phyloP scores from a whole-genome alignment of 1,140 invertebrate species.

The Trichoplusia ni region DNA sequence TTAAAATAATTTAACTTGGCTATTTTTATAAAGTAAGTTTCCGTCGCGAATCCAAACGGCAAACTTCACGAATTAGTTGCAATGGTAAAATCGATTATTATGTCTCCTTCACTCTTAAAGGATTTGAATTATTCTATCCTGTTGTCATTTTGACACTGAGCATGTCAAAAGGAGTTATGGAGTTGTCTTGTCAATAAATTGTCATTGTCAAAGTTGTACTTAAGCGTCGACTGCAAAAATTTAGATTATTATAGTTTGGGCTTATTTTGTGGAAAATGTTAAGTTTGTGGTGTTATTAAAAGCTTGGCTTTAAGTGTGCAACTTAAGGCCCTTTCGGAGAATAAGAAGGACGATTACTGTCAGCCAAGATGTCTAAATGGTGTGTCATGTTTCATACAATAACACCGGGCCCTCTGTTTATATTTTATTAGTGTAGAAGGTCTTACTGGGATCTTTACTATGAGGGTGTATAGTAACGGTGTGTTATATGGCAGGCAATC shows the following conservation, averaged over 20 bases:
- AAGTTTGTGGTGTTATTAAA: conserved; percentile 3
- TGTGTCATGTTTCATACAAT: conserved; percentile 44
- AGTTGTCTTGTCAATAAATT: neutral
- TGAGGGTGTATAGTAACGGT: neutral
- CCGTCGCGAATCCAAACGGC: too few relatives aligned
- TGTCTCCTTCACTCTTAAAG: neutral
- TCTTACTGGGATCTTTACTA: too few relatives aligned
- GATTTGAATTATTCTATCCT: neutral
- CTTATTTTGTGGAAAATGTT: neutral
- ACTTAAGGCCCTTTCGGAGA: neutral
- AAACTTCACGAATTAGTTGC: too few relatives aligned
- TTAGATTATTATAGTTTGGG: conserved; percentile 9
- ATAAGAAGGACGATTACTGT: neutral
- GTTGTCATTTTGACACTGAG: neutral
- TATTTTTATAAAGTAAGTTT: too few relatives aligned
- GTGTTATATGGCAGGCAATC: conserved; percentile 63
- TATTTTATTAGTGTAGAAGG: neutral
- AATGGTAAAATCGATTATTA: too few relatives aligned
- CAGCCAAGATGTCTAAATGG: conserved; percentile 69
- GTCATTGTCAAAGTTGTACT: conserved; percentile 23
- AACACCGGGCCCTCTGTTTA: neutral
- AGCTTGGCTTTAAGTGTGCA: neutral
- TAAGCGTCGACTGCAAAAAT: conserved; percentile 25
- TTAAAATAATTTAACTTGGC: too few relatives aligned
- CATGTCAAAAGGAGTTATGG: too few relatives aligned